Evolutionary conservation across 1,140 invertebrate genomes (phyloP), one percentile per base, ranked within the genome.

Genomic region (Hylyphantes graminicola): DNA sequence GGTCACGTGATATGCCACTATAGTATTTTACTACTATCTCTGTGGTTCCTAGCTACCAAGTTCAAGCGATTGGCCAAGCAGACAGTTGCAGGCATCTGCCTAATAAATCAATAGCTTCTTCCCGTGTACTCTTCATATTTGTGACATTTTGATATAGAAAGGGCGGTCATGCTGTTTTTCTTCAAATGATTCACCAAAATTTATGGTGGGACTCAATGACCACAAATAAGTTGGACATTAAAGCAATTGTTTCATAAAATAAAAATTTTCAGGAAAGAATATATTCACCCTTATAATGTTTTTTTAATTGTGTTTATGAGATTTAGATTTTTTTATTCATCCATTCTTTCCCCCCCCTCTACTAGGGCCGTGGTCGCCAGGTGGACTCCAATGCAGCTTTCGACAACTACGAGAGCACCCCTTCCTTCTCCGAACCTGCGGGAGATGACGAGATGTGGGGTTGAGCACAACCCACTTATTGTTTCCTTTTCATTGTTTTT

Each of bases 311-410:
- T 35, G 35, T 35, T 35, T 35, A 35, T 35, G 2, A 35, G 5
- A 1, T 35, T 35, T 0, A 3, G 19, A 63, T 63, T 63, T 63
- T 9, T 17, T 12, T 0, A 63, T 9, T 13, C 7, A 35, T 35
- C 35, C 35, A 35, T 63, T 63, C 19, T 63, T 63, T 63, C 35
- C 51, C 17, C 19, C 7, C 50, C 55, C 19, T 2, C 10, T 50
- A 61, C 50, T 64, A 80, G 77, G 77, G 77, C 19, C 65, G 77
- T 12, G 65, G 77, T 51, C 15, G 77, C n/a, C 48, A 80, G 15
- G 12, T 80, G 12, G 54, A 80, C 21, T 70, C 77, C 19, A 57
- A 70, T 70, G 54, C 35, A 70, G 77, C 77, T n/a, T 80, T 80
- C 51, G 77, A 80, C 61, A 80, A 80, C 61, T 21, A 51, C 12